A percentile compares a stretch with the other conserved stretches of the same genome.
phyloP scores from a whole-genome alignment of 1,140 invertebrate species.

The Monomorium pharaonis region DNA sequence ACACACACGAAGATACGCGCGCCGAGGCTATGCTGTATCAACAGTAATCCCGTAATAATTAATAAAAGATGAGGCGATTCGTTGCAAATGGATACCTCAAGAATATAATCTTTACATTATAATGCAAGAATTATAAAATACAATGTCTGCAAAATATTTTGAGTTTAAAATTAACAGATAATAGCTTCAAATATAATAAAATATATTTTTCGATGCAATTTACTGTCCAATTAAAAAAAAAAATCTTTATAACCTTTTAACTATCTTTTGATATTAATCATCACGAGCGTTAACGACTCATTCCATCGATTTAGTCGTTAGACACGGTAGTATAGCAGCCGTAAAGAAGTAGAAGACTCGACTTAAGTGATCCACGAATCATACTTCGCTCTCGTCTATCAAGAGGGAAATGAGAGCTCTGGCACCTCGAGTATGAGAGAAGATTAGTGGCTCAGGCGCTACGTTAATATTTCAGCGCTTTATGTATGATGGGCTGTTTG shows the following conservation, averaged over 20 bases:
- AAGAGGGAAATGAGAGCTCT: not conserved
- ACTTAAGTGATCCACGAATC: not conserved
- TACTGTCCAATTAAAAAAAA: not conserved
- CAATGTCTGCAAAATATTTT: not conserved
- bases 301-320: not conserved
- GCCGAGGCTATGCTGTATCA: not conserved
- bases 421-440: not conserved
- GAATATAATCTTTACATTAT: not conserved
- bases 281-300: not conserved
- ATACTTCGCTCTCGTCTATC: not conserved
- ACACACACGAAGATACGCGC: slow-evolving; percentile 1
- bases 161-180: not conserved
- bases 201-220: not conserved
- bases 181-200: not conserved
- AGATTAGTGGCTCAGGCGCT: slow-evolving; percentile 3
- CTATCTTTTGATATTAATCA: not conserved
- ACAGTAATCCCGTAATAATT: slow-evolving; percentile 3
- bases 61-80: not conserved
- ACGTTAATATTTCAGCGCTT: slow-evolving; percentile 42
- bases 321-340: not conserved
- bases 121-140: not conserved
- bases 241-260: not conserved
- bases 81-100: not conserved
- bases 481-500: slow-evolving; percentile 17
- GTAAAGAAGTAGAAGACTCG: not conserved